These are phyloP conservation scores for Sylvicola cinctus DNA, from an alignment of 2,888 invertebrate genomes.

Conservation along the genomic window DNA sequence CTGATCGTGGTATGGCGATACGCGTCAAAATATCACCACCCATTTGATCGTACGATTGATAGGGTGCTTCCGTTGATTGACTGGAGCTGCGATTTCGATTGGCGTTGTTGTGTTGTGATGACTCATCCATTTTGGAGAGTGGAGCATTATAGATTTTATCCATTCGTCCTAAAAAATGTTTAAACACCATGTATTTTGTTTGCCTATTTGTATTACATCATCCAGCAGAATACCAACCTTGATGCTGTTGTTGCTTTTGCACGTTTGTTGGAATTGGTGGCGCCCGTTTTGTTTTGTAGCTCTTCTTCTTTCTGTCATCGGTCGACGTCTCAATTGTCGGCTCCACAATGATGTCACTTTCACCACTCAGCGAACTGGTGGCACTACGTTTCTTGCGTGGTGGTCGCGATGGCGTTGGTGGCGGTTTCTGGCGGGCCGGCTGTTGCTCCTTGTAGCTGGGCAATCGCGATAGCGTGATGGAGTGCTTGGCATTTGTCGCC, in stretches of 20 bases:
- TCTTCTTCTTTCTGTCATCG: constrained; percentile 33
- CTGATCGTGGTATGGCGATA: constrained; percentile 67
- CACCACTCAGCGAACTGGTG: constrained; percentile 36
- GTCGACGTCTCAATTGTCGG: constrained; percentile 26
- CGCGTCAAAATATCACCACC: constrained; percentile 67
- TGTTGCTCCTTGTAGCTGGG: constrained; percentile 16
- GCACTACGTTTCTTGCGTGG: constrained; percentile 54
- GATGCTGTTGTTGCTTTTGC: too few relatives aligned
- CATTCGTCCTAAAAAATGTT: too few relatives aligned
- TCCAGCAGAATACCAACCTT: too few relatives aligned
- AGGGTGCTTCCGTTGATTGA: constrained; percentile 13
- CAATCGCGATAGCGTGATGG: constrained; percentile 17
- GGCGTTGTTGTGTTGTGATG: not conserved
- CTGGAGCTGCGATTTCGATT: constrained; percentile 5
- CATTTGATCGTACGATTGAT: constrained; percentile 26
- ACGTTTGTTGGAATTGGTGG: constrained; percentile 28
- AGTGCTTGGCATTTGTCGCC: constrained; percentile 17
- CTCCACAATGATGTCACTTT: constrained; percentile 34
- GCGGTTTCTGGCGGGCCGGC: constrained; percentile 8
- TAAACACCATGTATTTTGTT: too few relatives aligned
- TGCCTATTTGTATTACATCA: too few relatives aligned
- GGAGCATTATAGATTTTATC: too few relatives aligned
- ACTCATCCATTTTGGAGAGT: too few relatives aligned
- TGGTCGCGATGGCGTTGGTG: constrained; percentile 39
- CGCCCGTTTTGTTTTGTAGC: constrained; percentile 32